phyloP scores from a whole-genome alignment of 2,113 vertebrate species.

The Cyprinodon tularosa region DNA sequence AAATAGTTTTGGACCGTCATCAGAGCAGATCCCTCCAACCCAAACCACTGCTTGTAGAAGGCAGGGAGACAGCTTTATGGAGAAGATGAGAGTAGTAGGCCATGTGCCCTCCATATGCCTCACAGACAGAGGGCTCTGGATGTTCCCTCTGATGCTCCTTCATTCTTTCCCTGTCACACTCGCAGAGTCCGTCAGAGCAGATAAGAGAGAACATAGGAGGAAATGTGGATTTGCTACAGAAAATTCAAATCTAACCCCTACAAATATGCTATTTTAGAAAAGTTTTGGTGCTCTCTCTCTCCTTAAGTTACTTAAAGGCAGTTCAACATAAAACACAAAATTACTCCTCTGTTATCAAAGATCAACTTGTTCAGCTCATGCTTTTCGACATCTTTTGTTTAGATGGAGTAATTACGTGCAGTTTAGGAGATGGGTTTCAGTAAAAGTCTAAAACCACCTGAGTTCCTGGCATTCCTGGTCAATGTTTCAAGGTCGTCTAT shows the following conservation, averaged over 20 bases:
- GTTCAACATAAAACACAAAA: no score
- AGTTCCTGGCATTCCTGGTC: conserved; percentile 48
- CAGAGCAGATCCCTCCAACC: conserved; percentile 45
- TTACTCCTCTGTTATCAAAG: neutral
- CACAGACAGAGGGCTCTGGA: conserved; percentile 41
- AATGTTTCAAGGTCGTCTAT: conserved; percentile 25
- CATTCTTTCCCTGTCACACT: conserved; percentile 46
- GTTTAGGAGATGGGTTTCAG: conserved; percentile 27
- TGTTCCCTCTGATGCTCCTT: conserved; percentile 56
- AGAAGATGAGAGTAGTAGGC: conserved; percentile 7
- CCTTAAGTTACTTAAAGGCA: no score
- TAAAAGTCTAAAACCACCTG: conserved; percentile 30
- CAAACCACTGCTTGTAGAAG: conserved; percentile 12
- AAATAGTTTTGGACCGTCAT: conserved; percentile 65
- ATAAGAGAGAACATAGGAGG: neutral
- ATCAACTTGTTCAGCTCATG: neutral
- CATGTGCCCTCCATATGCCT: conserved; percentile 69
- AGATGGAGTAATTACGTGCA: conserved; percentile 2
- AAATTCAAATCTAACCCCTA: neutral
- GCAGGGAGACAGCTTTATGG: conserved; percentile 6
- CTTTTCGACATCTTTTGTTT: conserved; percentile 16
- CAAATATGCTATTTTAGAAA: neutral
- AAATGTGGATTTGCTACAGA: neutral
- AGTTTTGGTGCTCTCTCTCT: neutral
- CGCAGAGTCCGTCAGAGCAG: neutral